A percentile compares a stretch with the other conserved stretches of the same genome.
Evolutionary conservation across 23 tunicate genomes (phyloP).

Genomic region (Diplosoma virens): DNA sequence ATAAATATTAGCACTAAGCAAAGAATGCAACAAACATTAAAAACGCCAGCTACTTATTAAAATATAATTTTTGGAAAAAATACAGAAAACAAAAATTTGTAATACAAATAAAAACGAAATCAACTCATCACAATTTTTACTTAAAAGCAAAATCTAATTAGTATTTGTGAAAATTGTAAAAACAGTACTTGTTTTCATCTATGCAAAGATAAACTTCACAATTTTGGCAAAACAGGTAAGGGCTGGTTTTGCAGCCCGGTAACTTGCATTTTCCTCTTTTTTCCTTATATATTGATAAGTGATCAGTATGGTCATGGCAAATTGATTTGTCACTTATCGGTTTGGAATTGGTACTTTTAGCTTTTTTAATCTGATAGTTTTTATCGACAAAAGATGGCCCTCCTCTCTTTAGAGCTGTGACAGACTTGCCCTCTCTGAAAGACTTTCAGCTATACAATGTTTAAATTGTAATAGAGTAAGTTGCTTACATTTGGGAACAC

Average conservation of each 20-base stretch:
- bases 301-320: slow-evolving; percentile 6
- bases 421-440: background rate
- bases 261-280: slow-evolving; percentile 1
- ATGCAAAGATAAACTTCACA: too few species aligned
- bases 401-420: background rate
- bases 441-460: slow-evolving; percentile 4
- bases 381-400: slow-evolving; percentile 7
- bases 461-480: slow-evolving; percentile 6
- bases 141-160: too few species aligned
- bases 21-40: too few species aligned
- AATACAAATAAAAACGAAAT: too few species aligned
- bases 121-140: too few species aligned
- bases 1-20: too few species aligned
- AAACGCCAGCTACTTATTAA: too few species aligned
- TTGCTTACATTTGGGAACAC: slow-evolving; percentile 2
- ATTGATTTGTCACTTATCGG: background rate
- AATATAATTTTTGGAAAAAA: too few species aligned
- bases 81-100: too few species aligned
- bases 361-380: slow-evolving; percentile 8
- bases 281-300: slow-evolving; percentile 10
- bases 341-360: slow-evolving; percentile 16
- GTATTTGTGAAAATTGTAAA: too few species aligned
- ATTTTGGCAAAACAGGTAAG: too few species aligned
- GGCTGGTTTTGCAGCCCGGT: background rate
- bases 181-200: too few species aligned